A percentile compares a stretch with the other conserved stretches of the same genome.
Conservation (phyloP, 2,113 vertebrate genomes). For the Anser brachyrhynchus region DNA sequence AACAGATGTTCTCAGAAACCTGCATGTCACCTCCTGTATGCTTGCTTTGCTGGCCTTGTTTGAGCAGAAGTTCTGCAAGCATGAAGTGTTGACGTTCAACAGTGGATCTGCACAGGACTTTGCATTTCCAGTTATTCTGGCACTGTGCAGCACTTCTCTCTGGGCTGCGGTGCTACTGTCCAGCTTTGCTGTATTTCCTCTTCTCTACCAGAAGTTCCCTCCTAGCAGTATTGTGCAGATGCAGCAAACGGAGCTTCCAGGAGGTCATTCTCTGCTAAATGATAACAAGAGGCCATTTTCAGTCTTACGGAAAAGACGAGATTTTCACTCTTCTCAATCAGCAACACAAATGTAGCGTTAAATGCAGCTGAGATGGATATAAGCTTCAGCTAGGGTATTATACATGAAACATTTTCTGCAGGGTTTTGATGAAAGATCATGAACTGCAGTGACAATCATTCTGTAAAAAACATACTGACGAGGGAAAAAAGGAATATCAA, state of each 20-base stretch:
- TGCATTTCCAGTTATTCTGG: not conserved
- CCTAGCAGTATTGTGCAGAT: not conserved
- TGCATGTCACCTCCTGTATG: fast-evolving
- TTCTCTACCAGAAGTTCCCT: not conserved
- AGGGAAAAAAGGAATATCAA: not conserved
- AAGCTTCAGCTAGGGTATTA: not conserved
- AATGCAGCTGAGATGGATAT: not conserved
- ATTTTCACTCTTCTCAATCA: not conserved
- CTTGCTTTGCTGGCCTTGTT: not conserved
- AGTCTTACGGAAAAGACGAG: not conserved
- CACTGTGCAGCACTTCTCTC: not conserved
- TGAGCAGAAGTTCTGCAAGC: not conserved
- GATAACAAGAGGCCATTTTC: not conserved
- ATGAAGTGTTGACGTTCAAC: not conserved
- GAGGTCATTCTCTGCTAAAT: not conserved
- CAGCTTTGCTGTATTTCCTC: not conserved
- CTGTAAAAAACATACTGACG: conserved; percentile 20
- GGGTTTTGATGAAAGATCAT: not conserved
- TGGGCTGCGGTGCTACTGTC: not conserved
- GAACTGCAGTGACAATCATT: conserved; percentile 1
- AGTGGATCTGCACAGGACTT: not conserved
- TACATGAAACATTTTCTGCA: not conserved
- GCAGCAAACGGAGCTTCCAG: not conserved
- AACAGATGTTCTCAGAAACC: not conserved
- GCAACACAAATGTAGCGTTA: not conserved